These are phyloP conservation scores for Neosalanx taihuensis DNA, from an alignment of 2,797 vertebrate species.

Conservation along the genomic window DNA sequence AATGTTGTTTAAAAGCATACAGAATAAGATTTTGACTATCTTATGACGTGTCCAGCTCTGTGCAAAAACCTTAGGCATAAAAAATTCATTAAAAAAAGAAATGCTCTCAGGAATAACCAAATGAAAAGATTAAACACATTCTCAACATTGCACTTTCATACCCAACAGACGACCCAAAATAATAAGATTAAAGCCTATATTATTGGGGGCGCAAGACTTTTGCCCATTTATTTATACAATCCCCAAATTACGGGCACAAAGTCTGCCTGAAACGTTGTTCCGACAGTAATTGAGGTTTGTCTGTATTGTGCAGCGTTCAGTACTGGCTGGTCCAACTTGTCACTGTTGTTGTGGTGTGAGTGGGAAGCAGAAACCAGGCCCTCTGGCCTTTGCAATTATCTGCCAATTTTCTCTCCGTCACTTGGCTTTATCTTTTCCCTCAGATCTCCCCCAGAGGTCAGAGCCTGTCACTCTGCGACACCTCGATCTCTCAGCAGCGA, in stretches of 20 bases:
- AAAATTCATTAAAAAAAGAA: too few species aligned
- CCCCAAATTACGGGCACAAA: neutral
- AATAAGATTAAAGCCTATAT: too few species aligned
- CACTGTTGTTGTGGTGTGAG: conserved; percentile 7
- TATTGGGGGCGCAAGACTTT: too few species aligned
- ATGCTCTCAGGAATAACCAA: too few species aligned
- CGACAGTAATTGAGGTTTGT: conserved; percentile 41
- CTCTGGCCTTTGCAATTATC: conserved; percentile 74
- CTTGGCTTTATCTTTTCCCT: conserved; percentile 71
- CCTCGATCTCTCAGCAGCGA: conserved; percentile 59
- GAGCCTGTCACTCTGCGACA: conserved; percentile 61
- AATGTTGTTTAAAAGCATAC: too few species aligned
- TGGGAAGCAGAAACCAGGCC: conserved; percentile 60
- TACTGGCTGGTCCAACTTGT: conserved; percentile 32
- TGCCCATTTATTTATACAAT: too few species aligned
- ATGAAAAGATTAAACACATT: too few species aligned
- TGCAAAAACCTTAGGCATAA: too few species aligned
- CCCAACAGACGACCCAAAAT: too few species aligned
- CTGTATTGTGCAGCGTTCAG: conserved; percentile 34
- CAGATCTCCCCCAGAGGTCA: conserved; percentile 71
- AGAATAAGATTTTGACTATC: too few species aligned
- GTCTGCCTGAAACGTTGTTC: conserved; percentile 28
- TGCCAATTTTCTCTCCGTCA: conserved; percentile 72
- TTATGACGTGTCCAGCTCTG: too few species aligned
- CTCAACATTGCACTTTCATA: too few species aligned